Evolutionary conservation across 2,113 vertebrate genomes (phyloP), one percentile per base, ranked within the genome.

Genomic region (Naja naja): DNA sequence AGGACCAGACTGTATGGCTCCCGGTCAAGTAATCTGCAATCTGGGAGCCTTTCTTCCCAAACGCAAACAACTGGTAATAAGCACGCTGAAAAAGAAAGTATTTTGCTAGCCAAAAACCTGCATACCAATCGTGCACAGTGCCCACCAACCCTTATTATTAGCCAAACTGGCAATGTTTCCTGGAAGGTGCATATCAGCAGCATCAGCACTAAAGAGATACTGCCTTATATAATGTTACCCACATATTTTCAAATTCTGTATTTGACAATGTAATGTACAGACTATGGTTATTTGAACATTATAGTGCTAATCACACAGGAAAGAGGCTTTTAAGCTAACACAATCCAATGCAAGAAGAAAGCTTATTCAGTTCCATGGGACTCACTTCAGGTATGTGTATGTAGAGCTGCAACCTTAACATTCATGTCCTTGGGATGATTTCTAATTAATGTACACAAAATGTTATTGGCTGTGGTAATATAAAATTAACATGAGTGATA

Each of bases 401-500:
- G 34, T 43, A 43, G 34, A 81, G 8, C 34, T 81, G 34, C 87
- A 88, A 52, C 49, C 86, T 60, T 47, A 60, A 89, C 27, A 54
- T 81, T 81, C 49, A 39, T 53, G 81, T 49, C 90, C 86, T 85
- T 87, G 43, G 54, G 91, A 85, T 25, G 47, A 58, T 87, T 87
- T 45, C 55, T 91, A 91, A 86, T 91, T 39, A 86, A 85, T 86
- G 85, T 86, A 53, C 47, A 86, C 54, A 43, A 49, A 91, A 87
- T 30, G 56, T 60, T 91, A 45, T 39, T 87, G 54, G 27, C 85
- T 49, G 30, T 34, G 34, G 27, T 2, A 91, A 87, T 87, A 55
- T 30, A 58, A 49, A 87, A 86, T 86, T 34, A 91, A 91, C 43
- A 58, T 22, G 86, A 87, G 34, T 49, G 86, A 85, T 58, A 91